These are phyloP conservation scores for Dascillus cervinus DNA, from an alignment of 2,888 invertebrate genomes.

Conservation along the genomic window DNA sequence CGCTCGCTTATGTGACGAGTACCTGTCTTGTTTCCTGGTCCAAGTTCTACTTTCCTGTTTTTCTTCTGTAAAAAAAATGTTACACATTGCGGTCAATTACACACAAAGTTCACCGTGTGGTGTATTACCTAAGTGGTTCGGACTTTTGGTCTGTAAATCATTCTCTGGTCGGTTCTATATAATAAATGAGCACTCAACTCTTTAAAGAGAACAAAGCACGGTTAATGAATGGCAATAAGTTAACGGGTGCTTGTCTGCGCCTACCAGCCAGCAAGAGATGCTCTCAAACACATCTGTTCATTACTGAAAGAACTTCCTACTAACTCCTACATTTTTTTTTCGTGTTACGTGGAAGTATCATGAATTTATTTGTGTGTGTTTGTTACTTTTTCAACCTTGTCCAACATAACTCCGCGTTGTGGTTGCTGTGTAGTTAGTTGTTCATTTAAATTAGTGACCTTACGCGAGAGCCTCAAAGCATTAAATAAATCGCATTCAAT, in stretches of 20 bases:
- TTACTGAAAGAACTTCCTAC: constrained; percentile 17
- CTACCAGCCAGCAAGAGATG: constrained; percentile 23
- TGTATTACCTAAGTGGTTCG: constrained; percentile 16
- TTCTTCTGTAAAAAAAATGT: background rate
- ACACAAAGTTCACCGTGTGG: constrained; percentile 9
- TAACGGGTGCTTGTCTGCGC: constrained; percentile 27
- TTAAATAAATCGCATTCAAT: constrained; percentile 27
- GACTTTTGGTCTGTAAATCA: constrained; percentile 27
- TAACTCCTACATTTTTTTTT: background rate
- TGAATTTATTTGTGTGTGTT: too few relatives aligned
- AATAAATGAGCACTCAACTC: constrained; percentile 32
- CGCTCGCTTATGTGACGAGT: too few relatives aligned
- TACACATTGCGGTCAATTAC: constrained; percentile 6
- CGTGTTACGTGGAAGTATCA: too few relatives aligned
- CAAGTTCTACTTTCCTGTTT: too few relatives aligned
- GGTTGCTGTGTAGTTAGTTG: too few relatives aligned
- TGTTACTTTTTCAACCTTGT: constrained; percentile 14
- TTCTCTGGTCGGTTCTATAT: constrained; percentile 27
- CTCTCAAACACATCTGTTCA: constrained; percentile 21
- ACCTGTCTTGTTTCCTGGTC: too few relatives aligned
- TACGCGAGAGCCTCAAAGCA: constrained; percentile 26
- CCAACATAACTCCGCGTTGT: too few relatives aligned
- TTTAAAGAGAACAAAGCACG: constrained; percentile 32
- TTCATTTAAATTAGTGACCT: constrained; percentile 21
- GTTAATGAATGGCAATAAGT: constrained; percentile 33